These are phyloP conservation scores for Benitochromis conjunctus DNA, from an alignment of 2,113 vertebrate species.

Conservation along the genomic window DNA sequence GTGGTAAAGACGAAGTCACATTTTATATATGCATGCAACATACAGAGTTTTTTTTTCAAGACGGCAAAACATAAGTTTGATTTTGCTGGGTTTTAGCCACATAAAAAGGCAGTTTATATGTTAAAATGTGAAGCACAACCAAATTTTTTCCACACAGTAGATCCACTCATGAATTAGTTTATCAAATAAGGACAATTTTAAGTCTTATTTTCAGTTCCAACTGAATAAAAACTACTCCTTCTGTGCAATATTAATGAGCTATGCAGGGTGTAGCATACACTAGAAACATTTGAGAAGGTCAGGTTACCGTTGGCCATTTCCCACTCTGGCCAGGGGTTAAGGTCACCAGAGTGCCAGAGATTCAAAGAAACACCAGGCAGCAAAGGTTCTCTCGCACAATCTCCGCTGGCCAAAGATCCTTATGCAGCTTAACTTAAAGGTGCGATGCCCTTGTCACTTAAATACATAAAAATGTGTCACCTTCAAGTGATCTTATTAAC, in stretches of 20 bases:
- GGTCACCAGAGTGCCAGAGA: slow-evolving; percentile 40
- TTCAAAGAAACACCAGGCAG: slow-evolving; percentile 8
- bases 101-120: not conserved
- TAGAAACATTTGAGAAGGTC: slow-evolving; percentile 45
- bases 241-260: not conserved
- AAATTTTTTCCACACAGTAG: not conserved
- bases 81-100: not conserved
- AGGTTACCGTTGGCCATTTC: slow-evolving; percentile 33
- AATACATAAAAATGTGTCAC: not conserved
- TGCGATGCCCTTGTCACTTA: not conserved
- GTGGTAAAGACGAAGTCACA: not conserved
- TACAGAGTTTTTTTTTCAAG: not conserved
- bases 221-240: not conserved
- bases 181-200: not conserved
- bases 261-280: not conserved
- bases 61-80: not conserved
- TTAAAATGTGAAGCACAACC: not conserved
- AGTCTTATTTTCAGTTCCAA: not conserved
- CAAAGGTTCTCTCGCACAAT: not conserved
- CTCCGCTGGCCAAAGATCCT: not conserved
- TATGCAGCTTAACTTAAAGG: not conserved
- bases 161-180: not conserved
- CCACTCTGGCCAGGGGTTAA: slow-evolving; percentile 38
- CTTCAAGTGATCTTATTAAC: not conserved
- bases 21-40: not conserved